Conservation (phyloP, 2,797 vertebrate species). For the Aphelocoma californica region DNA sequence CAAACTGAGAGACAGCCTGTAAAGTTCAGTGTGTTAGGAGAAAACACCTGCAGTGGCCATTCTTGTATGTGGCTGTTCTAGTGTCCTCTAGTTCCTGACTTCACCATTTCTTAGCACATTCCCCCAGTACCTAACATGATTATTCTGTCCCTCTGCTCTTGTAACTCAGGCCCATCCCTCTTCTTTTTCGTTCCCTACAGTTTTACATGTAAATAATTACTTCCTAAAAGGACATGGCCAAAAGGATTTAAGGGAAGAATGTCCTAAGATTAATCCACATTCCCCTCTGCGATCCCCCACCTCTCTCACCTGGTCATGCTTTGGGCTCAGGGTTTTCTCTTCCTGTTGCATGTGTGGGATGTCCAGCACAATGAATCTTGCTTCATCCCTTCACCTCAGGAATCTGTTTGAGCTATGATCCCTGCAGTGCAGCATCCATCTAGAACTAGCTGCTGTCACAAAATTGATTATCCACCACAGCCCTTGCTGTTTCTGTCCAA, state of each 20-base stretch:
- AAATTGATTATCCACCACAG: background rate
- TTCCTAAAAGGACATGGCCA: background rate
- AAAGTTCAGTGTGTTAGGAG: background rate
- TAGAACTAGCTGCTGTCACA: background rate
- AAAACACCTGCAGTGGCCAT: background rate
- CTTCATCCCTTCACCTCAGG: background rate
- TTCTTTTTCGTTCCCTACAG: background rate
- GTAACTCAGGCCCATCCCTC: background rate
- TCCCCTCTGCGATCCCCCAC: background rate
- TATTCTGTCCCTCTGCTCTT: background rate
- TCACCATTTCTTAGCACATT: background rate
- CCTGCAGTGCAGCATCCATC: background rate
- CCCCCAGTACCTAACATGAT: background rate
- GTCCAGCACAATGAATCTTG: background rate
- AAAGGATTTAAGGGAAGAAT: background rate
- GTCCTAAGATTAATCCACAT: accelerated
- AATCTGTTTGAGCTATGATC: background rate
- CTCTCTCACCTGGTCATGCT: background rate
- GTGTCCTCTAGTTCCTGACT: background rate
- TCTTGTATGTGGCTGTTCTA: background rate
- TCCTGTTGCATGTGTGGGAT: background rate
- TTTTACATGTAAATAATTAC: background rate
- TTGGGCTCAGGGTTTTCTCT: background rate
- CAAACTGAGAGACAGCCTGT: background rate
- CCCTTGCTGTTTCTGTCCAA: background rate